Evolutionary conservation across 2,113 vertebrate species (phyloP).

Genomic region (Apistogramma diplotaenia): DNA sequence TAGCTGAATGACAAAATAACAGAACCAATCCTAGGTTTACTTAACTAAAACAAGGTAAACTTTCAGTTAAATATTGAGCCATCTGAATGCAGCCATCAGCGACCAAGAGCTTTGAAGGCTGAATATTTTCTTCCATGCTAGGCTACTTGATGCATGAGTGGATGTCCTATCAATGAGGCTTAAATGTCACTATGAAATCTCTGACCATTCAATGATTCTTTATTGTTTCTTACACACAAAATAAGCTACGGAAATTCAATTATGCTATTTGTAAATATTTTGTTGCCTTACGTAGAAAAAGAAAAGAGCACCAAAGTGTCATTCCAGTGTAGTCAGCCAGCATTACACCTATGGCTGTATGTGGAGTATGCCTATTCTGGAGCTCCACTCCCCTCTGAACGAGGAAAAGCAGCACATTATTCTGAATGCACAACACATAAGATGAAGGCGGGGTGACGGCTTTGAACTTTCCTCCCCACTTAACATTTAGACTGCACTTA

Average conservation of each 20-base stretch:
- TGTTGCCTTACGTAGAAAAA: neutral
- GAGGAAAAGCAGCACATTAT: neutral
- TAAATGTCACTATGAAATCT: neutral
- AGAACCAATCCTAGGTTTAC: rapidly evolving
- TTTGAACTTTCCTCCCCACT: neutral
- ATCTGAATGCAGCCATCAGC: neutral
- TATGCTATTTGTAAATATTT: neutral
- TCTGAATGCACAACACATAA: neutral
- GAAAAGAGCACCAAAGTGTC: too few relatives aligned
- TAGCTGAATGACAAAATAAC: neutral
- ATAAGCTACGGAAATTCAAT: neutral
- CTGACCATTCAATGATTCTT: neutral
- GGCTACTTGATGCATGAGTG: neutral
- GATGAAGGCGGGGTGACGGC: neutral
- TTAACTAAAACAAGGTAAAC: too few relatives aligned
- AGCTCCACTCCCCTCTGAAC: neutral
- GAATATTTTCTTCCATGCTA: neutral
- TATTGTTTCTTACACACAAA: neutral
- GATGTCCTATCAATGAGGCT: neutral
- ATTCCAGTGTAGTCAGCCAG: neutral
- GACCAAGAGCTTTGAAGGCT: neutral
- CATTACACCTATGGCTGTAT: neutral
- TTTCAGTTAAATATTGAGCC: too few relatives aligned
- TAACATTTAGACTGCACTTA: neutral
- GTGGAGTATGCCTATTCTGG: neutral